phyloP scores from a whole-genome alignment of 2,888 invertebrate species.

The Anorthoa munda region DNA sequence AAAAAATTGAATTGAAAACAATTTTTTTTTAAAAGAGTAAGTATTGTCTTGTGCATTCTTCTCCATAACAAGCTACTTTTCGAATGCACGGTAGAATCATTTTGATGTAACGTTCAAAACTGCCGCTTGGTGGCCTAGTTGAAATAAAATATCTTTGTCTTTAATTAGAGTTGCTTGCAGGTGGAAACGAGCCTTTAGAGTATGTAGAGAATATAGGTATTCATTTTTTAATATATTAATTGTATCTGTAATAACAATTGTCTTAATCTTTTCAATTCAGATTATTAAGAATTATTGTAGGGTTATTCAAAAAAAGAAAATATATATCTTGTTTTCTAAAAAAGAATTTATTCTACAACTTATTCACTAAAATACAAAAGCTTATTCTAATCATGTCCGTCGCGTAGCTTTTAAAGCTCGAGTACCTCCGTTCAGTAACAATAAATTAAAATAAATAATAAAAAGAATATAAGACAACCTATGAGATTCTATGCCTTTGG shows the following conservation, averaged over 20 bases:
- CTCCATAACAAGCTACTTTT: too few relatives aligned
- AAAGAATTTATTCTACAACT: slow-evolving; percentile 75
- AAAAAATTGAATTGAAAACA: too few relatives aligned
- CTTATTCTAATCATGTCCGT: slow-evolving; percentile 77
- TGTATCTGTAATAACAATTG: not conserved
- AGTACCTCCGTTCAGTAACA: slow-evolving; percentile 69
- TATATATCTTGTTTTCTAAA: too few relatives aligned
- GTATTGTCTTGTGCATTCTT: too few relatives aligned
- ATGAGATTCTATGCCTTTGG: slow-evolving; percentile 89
- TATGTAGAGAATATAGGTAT: not conserved
- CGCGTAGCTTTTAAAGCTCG: slow-evolving; percentile 86
- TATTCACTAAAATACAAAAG: slow-evolving; percentile 74
- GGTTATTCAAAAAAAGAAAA: too few relatives aligned
- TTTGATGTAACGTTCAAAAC: too few relatives aligned
- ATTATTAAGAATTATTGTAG: not conserved
- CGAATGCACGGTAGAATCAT: too few relatives aligned
- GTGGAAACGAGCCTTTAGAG: not conserved
- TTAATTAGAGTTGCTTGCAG: not conserved
- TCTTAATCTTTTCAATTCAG: not conserved
- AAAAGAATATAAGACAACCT: slow-evolving; percentile 69
- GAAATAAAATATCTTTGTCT: too few relatives aligned
- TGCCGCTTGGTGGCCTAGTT: too few relatives aligned
- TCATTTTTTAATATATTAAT: not conserved
- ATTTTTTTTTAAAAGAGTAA: too few relatives aligned
- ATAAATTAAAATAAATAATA: slow-evolving; percentile 71